Conservation (phyloP, 1,140 invertebrate species). For the Drosophila pruinosa region DNA sequence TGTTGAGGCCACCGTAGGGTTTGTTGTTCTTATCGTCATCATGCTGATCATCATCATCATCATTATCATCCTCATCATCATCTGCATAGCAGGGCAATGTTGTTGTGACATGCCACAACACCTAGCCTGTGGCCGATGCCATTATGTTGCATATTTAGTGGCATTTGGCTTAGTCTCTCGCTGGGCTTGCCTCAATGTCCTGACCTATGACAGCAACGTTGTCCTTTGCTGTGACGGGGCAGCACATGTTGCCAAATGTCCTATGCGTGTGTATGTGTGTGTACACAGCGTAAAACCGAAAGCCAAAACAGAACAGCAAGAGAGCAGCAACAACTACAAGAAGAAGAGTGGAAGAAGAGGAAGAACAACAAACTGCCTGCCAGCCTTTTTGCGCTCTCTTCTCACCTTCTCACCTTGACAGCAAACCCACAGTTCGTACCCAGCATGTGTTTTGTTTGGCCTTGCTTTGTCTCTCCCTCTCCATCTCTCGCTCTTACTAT, state of each 20-base stretch:
- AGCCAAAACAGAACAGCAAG: slow-evolving; percentile 55
- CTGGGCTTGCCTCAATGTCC: slow-evolving; percentile 5
- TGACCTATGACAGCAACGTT: slow-evolving; percentile 43
- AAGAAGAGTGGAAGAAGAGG: neutral
- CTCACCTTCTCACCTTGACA: slow-evolving; percentile 44
- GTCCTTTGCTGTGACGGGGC: slow-evolving; percentile 40
- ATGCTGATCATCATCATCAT: slow-evolving; percentile 17
- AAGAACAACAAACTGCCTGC: neutral
- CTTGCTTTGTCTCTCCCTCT: slow-evolving; percentile 11
- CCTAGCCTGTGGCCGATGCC: slow-evolving; percentile 1
- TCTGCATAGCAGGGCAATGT: slow-evolving; percentile 35
- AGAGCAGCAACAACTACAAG: slow-evolving; percentile 4
- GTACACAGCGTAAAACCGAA: slow-evolving; percentile 38
- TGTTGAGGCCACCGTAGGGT: slow-evolving; percentile 51
- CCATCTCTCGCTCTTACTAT: neutral
- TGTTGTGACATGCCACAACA: slow-evolving; percentile 73
- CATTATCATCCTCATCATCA: slow-evolving; percentile 9
- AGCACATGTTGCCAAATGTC: slow-evolving; percentile 71
- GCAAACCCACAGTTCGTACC: slow-evolving; percentile 19
- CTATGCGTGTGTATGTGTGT: slow-evolving; percentile 25
- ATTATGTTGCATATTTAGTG: slow-evolving; percentile 76
- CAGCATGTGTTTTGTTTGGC: slow-evolving; percentile 40
- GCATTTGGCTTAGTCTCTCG: slow-evolving; percentile 51
- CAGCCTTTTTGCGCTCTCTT: slow-evolving; percentile 6
- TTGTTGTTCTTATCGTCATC: slow-evolving; percentile 45